Evolutionary conservation across 2,797 vertebrate species (phyloP).

Genomic region (Pitangus sulphuratus): DNA sequence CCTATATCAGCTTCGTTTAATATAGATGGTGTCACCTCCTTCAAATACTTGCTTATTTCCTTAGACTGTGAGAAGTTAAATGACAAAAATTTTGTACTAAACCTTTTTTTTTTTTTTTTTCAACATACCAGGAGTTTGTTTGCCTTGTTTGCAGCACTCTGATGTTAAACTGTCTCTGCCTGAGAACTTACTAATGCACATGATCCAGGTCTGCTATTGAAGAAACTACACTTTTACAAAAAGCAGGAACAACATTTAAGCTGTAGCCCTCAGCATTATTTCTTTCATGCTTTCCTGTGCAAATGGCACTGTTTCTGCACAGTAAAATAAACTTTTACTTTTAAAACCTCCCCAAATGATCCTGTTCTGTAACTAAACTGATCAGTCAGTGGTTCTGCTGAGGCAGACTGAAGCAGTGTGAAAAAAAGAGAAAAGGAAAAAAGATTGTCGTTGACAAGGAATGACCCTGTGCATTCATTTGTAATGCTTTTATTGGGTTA

Average conservation of each 20-base stretch:
- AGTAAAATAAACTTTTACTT: not conserved
- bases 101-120: not conserved
- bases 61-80: not conserved
- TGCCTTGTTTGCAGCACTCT: not conserved
- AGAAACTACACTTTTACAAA: not conserved
- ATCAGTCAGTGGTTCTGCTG: not conserved
- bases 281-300: not conserved
- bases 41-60: not conserved
- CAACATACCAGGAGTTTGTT: not conserved
- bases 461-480: rapidly evolving
- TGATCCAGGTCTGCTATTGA: not conserved
- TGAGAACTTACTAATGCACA: not conserved
- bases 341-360: not conserved
- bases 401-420: not conserved
- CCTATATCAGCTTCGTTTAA: not conserved
- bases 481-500: not conserved
- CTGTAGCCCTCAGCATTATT: not conserved
- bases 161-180: not conserved
- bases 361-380: not conserved
- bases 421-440: not conserved
- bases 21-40: not conserved
- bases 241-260: not conserved
- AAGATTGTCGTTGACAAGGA: not conserved
- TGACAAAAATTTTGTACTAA: not conserved
- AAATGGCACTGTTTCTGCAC: not conserved